Evolutionary conservation across 2,888 invertebrate species (phyloP), one percentile per base, ranked within the genome.

Genomic region (Cryptus viduatorius): DNA sequence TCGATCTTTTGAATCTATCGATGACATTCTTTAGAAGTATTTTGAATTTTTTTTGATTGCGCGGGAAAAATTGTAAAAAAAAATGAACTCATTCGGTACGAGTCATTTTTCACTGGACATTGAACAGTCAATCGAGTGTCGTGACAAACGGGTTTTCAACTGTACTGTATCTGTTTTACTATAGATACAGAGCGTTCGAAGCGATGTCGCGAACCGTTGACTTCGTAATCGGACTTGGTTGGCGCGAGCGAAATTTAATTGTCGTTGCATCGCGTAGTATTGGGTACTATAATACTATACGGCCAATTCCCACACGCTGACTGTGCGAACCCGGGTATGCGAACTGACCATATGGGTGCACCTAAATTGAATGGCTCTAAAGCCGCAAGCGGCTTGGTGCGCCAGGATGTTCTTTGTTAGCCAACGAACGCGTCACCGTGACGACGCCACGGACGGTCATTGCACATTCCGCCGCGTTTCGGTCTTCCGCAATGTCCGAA

Each of bases 381-480:
- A 79, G 68, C 77, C 72, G 71, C 82, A 56, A 53, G 48, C 71
- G 75, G 79, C 79, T 64, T 64, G 64, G 53, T 75, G 69, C 72
- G 77, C 82, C 86, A 88, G 89, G 88, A 88, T 88, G 87, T 90
- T 88, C 89, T 90, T 89, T 89, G 89, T 89, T 89, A 88, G 78
- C 81, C 77, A 56, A 88, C 85, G 87, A 87, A 88, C 85, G 86
- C 83, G 79, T 82, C 83, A 81, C 77, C 59, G 78, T 79, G 24
- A 71, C 81, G 29, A 67, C 67, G 61, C 68, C 50, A 61, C 69
- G 50, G 42, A 48, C 69, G 73, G 73, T 37, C 46, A 76, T 83
- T 50, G 73, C 53, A 72, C 65, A 81, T 87, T 87, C 80, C 82
- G 69, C 79, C 19, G 29, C 68, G 82, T 56, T 83, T 86, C 83